Percentiles rank a stretch among this genome's conserved stretches.
Evolutionary conservation across 2,888 invertebrate species (phyloP).

Genomic region (Drosophila macrospina): DNA sequence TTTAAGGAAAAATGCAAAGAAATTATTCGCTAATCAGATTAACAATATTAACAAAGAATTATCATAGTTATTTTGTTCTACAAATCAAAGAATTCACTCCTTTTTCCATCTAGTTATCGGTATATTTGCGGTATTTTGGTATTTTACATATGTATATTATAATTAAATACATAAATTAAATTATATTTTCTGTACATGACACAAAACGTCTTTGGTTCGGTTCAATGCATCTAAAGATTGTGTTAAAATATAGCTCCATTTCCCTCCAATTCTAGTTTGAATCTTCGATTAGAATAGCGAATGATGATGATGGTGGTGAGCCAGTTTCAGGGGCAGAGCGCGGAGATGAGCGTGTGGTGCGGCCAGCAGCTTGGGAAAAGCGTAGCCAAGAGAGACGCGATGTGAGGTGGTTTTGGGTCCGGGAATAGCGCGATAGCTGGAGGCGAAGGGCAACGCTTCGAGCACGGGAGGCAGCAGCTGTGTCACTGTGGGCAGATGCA

Average conservation of each 20-base stretch:
- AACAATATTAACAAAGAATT: no score
- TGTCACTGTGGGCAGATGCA: constrained; percentile 62
- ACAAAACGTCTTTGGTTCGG: constrained; percentile 53
- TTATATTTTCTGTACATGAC: constrained; percentile 36
- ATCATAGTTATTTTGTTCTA: no score
- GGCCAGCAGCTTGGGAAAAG: constrained; percentile 75
- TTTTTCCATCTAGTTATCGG: neutral
- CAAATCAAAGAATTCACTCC: no score
- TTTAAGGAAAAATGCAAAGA: no score
- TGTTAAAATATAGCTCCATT: constrained; percentile 4
- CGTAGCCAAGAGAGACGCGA: constrained; percentile 81
- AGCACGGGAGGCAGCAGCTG: constrained; percentile 66
- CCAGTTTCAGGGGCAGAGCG: constrained; percentile 73
- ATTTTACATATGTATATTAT: constrained; percentile 11
- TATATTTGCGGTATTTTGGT: neutral
- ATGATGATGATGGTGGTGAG: constrained; percentile 74
- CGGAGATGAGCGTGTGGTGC: constrained; percentile 77
- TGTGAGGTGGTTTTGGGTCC: constrained; percentile 83
- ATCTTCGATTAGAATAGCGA: constrained; percentile 63
- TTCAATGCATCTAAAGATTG: constrained; percentile 12
- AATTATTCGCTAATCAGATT: no score
- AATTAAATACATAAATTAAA: constrained; percentile 43
- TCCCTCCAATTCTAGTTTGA: neutral
- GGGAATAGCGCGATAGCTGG: constrained; percentile 80
- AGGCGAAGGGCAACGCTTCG: constrained; percentile 74